These are phyloP conservation scores for Limenitis camilla DNA, from an alignment of 2,888 invertebrate genomes.

Conservation along the genomic window DNA sequence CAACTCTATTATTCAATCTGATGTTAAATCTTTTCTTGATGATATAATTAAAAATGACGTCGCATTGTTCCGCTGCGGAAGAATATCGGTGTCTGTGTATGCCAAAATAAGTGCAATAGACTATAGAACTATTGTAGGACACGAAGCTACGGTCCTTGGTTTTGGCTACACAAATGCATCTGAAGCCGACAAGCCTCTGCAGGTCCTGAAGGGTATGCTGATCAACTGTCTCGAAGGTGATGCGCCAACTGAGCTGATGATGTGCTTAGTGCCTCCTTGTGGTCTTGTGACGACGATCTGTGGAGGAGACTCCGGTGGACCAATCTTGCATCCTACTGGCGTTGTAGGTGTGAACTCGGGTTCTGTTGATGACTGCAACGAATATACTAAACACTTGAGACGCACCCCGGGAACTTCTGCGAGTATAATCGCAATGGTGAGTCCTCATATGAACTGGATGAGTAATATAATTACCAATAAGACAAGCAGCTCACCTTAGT, in stretches of 20 bases:
- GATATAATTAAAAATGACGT: not conserved
- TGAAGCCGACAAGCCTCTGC: not conserved
- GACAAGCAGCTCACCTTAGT: not conserved
- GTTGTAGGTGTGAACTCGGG: not conserved
- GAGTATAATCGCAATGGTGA: not conserved
- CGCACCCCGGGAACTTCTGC: not conserved
- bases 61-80: conserved; percentile 2
- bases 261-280: conserved; percentile 1
- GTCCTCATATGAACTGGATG: not conserved
- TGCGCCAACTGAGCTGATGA: not conserved
- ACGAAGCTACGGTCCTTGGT: conserved; percentile 1
- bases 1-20: too few relatives aligned
- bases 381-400: not conserved
- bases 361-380: not conserved
- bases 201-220: conserved; percentile 6
- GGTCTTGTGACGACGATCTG: not conserved
- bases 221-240: not conserved
- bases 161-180: not conserved
- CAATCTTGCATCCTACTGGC: not conserved
- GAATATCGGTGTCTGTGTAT: conserved; percentile 1
- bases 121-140: conserved; percentile 4
- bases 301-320: conserved; percentile 6
- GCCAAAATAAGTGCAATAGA: conserved; percentile 6
- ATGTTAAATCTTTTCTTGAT: too few relatives aligned
- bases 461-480: not conserved